Evolutionary conservation across 2,113 vertebrate species (phyloP).

Genomic region (Epinephelus cyanopodus): DNA sequence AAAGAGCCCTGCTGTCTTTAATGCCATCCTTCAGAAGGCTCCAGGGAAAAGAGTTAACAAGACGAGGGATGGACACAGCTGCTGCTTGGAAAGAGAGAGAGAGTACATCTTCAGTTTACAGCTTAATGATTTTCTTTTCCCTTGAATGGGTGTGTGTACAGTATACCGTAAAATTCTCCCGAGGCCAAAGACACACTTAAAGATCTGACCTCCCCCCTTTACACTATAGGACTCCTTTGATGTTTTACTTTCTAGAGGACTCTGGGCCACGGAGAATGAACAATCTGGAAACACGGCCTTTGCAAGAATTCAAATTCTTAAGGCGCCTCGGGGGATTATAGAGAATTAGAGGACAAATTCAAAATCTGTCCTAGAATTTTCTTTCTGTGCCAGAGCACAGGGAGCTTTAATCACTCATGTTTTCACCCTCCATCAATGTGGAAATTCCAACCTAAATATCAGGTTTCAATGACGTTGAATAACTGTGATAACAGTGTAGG

Average conservation of each 20-base stretch:
- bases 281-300: constrained; percentile 4
- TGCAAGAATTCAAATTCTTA: constrained; percentile 35
- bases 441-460: constrained; percentile 2
- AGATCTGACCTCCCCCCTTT: constrained; percentile 32
- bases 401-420: neutral
- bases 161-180: constrained; percentile 5
- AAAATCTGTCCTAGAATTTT: constrained; percentile 39
- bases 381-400: constrained; percentile 12
- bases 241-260: constrained; percentile 7
- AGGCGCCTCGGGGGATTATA: constrained; percentile 31
- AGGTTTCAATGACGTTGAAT: neutral
- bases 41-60: constrained; percentile 26
- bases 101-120: constrained; percentile 26
- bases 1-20: constrained; percentile 18
- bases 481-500: neutral
- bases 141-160: neutral
- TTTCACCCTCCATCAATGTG: neutral
- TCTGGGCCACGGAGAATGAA: neutral
- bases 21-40: constrained; percentile 12
- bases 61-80: constrained; percentile 13
- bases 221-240: constrained; percentile 1
- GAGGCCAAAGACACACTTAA: constrained; percentile 32
- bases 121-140: constrained; percentile 40
- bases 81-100: constrained; percentile 19
- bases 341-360: constrained; percentile 48